A percentile compares a stretch with the other conserved stretches of the same genome.
phyloP scores from a whole-genome alignment of 2,797 vertebrate species.

The Phrynocephalus forsythii region DNA sequence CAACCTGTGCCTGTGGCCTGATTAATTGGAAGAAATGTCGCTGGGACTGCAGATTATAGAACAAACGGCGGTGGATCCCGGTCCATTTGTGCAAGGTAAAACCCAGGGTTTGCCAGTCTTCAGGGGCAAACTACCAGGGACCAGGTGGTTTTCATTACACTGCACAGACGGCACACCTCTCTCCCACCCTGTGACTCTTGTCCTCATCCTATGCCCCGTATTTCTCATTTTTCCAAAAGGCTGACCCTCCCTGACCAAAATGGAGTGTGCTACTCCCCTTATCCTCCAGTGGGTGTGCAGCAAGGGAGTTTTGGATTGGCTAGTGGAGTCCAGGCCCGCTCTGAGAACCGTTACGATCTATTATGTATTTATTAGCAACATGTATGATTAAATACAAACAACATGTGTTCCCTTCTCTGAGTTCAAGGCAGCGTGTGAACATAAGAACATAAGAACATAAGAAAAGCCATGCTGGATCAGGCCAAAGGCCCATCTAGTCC shows the following conservation, averaged over 20 bases:
- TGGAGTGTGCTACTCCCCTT: neutral
- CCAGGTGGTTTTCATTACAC: neutral
- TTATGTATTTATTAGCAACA: no score
- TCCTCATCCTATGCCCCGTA: neutral
- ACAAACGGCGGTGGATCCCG: no score
- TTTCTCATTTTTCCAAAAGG: neutral
- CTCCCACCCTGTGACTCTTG: no score
- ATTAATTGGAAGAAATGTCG: neutral
- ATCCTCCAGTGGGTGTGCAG: neutral
- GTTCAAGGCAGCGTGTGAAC: no score
- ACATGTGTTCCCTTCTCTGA: no score
- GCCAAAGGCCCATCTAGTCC: no score
- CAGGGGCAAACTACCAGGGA: rapidly evolving
- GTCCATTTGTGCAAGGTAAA: neutral
- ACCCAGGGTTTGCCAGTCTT: rapidly evolving
- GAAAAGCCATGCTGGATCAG: no score
- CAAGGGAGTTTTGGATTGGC: neutral
- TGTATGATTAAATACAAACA: no score
- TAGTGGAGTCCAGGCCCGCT: neutral
- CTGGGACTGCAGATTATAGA: neutral
- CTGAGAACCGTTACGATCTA: no score
- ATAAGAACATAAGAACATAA: no score
- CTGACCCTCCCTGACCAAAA: no score
- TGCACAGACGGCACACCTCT: rapidly evolving
- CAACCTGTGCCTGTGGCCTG: no score